These are phyloP conservation scores for Percina caprodes DNA, from an alignment of 2,113 vertebrate species.

Conservation along the genomic window DNA sequence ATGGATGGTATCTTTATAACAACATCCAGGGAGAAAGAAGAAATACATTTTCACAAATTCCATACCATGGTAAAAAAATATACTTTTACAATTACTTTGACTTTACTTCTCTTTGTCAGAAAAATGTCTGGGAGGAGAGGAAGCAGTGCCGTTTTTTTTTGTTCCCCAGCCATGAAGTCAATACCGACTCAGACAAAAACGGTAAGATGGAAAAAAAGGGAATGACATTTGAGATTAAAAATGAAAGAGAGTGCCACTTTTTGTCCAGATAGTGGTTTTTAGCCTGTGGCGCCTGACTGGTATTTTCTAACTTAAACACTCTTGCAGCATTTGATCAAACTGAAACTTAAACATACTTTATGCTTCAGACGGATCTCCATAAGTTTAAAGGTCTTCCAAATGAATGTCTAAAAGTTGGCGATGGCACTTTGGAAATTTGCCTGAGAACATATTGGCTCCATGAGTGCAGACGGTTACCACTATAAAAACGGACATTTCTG, in stretches of 20 bases:
- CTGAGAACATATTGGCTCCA: constrained; percentile 25
- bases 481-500: constrained; percentile 42
- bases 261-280: constrained; percentile 67
- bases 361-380: constrained; percentile 27
- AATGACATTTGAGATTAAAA: constrained; percentile 74
- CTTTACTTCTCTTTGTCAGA: constrained; percentile 42
- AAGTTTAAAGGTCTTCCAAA: constrained; percentile 46
- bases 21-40: constrained; percentile 25
- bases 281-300: constrained; percentile 55
- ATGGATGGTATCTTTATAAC: constrained; percentile 25
- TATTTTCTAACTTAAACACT: constrained; percentile 31
- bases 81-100: constrained; percentile 16
- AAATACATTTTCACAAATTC: constrained; percentile 2
- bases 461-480: background rate
- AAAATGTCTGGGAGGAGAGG: constrained; percentile 32
- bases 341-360: constrained; percentile 46
- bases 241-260: constrained; percentile 72
- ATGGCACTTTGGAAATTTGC: constrained; percentile 37
- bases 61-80: constrained; percentile 11
- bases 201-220: constrained; percentile 61
- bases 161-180: constrained; percentile 32
- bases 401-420: constrained; percentile 36
- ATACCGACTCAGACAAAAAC: constrained; percentile 55
- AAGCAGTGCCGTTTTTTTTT: background rate
- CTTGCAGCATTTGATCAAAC: constrained; percentile 46